Conservation (phyloP, 2,113 vertebrate species). For the Pangasianodon hypophthalmus region DNA sequence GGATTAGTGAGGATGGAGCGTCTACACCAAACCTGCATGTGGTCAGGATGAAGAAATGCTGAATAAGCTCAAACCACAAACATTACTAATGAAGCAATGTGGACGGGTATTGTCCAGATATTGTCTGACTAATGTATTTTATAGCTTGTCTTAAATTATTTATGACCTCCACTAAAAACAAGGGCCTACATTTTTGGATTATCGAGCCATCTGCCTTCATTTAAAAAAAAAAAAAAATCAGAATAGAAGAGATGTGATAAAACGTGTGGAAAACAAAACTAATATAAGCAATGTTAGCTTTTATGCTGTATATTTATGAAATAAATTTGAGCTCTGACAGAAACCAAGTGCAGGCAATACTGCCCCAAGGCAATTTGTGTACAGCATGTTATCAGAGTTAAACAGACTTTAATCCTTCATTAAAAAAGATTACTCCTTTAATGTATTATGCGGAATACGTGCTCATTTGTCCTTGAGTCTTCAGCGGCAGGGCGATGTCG, state of each 20-base stretch:
- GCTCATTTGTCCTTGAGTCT: not conserved
- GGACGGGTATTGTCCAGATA: not conserved
- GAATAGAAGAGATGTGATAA: not conserved
- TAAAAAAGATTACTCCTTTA: not conserved
- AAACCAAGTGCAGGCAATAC: not conserved
- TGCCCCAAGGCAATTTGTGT: not conserved
- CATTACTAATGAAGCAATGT: not conserved
- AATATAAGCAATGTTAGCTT: not conserved
- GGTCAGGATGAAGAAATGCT: constrained; percentile 1
- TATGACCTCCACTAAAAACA: not conserved
- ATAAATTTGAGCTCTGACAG: not conserved
- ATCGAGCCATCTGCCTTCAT: not conserved
- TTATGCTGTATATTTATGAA: not conserved
- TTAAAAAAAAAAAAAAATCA: not conserved
- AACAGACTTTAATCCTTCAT: not conserved
- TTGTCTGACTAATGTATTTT: not conserved
- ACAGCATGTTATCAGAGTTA: not conserved
- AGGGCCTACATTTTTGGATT: not conserved
- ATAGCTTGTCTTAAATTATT: constrained; percentile 13
- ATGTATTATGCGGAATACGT: not conserved
- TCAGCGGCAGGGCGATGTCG: not conserved
- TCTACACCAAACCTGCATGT: constrained; percentile 16
- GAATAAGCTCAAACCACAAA: constrained; percentile 4
- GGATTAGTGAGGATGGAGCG: constrained; percentile 29
- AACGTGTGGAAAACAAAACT: not conserved